Base-by-base conservation (phyloP, 2,888 invertebrate species). In the Drosophila dives region DNA sequence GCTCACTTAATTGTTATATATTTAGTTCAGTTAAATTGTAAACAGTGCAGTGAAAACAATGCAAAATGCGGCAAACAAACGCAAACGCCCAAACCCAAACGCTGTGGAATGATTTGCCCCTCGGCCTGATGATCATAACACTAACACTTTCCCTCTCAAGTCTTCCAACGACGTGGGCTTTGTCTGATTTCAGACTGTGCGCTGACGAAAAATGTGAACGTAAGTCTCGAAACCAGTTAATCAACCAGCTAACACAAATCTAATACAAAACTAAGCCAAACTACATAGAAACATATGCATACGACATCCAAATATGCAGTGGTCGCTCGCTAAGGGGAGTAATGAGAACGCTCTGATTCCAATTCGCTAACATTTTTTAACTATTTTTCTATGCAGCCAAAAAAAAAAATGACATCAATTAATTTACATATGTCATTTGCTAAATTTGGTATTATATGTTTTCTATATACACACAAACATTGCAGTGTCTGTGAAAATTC, bases 161-260 rank as follows among this genome's bases (percentile, higher is more conserved):
- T 81, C 83, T 87, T 78, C 81, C 89, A 73, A 70, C 75, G 64
- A 71, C 85, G 75, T 72, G 75, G 75, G 82, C 80, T 93, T 93
- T 95, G 88, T 95, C 96, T 64, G 95, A 96, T 91, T 95, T 95
- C 93, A 94, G 96, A 89, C 93, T 94, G 90, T 97, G 97, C 94
- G 95, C 94, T 83, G 95, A 97, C 93, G 93, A 94, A 92, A 93
- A 95, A 91, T 97, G 97, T 93, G 94, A 94, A 93, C 94, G 97
- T 97, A 94, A 92, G 91, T 91, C 38, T n/a, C 15, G 15, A 42
- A 56, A 56, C 56, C 38, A 32, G 56, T 42, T 20, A 40, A 10
- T 40, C 20, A 55, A 15, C 8, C 26, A 55, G 38, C 26, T 4
- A 38, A 36, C 8, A n/a, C 29, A 38, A 38, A 38, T 29, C 38